phyloP scores from a whole-genome alignment of 2,113 vertebrate species.

The Pyrgilauda ruficollis region DNA sequence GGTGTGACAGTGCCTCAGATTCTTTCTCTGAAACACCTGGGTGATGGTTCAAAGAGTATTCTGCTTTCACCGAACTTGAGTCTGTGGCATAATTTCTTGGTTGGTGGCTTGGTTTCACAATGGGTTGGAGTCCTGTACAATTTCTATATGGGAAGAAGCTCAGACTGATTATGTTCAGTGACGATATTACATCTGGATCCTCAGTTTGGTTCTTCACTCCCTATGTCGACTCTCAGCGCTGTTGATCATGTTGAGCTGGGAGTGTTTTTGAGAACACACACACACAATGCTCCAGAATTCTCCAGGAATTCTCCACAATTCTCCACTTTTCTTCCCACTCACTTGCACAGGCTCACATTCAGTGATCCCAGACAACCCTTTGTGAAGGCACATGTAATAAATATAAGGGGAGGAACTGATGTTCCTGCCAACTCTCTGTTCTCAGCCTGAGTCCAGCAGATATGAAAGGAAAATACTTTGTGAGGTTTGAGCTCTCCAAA shows the following conservation, averaged over 20 bases:
- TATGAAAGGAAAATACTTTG: background rate
- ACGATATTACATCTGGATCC: background rate
- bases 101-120: background rate
- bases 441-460: background rate
- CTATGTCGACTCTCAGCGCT: accelerated
- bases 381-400: background rate
- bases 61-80: background rate
- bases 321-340: background rate
- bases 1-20: background rate
- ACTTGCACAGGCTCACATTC: background rate
- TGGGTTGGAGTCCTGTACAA: background rate
- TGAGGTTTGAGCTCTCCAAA: background rate
- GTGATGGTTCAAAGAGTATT: background rate
- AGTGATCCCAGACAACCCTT: background rate
- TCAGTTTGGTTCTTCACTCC: background rate
- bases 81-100: background rate
- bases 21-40: background rate
- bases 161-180: background rate
- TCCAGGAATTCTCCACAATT: no score
- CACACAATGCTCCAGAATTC: background rate
- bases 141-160: background rate
- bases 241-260: background rate
- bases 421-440: background rate
- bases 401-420: background rate
- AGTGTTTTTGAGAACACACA: background rate